A percentile compares a stretch with the other conserved stretches of the same genome.
phyloP scores from a whole-genome alignment of 2,888 invertebrate genomes.

The Lithophane leautieri region DNA sequence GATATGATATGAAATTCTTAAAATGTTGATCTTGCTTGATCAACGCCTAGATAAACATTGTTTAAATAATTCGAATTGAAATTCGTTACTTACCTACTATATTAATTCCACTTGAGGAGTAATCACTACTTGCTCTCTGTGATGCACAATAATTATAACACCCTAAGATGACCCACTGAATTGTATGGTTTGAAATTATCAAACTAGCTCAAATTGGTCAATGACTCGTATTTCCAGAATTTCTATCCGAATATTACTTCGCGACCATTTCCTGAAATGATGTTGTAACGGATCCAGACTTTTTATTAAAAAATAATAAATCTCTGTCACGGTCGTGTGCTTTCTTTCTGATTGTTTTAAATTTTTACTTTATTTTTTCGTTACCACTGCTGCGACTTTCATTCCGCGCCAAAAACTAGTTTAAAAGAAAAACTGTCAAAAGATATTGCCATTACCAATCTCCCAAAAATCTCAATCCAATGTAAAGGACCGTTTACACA shows the following conservation, averaged over 20 bases:
- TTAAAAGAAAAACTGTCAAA: neutral
- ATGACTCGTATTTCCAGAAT: neutral
- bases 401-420: neutral
- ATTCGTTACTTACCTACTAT: neutral
- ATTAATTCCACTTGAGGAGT: neutral
- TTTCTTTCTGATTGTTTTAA: neutral
- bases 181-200: neutral
- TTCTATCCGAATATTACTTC: neutral
- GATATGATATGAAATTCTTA: neutral
- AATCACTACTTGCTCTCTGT: neutral
- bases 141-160: too few species aligned
- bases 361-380: neutral
- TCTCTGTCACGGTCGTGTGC: neutral
- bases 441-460: neutral
- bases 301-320: neutral
- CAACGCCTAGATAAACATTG: neutral
- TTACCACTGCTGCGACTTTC: neutral
- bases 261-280: neutral
- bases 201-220: neutral
- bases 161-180: too few species aligned
- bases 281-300: neutral
- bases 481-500: neutral
- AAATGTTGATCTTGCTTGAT: neutral
- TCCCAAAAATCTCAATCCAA: neutral
- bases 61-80: neutral